Evolutionary conservation across 2,113 vertebrate genomes (phyloP), one percentile per base, ranked within the genome.

Genomic region (Myodes glareolus): DNA sequence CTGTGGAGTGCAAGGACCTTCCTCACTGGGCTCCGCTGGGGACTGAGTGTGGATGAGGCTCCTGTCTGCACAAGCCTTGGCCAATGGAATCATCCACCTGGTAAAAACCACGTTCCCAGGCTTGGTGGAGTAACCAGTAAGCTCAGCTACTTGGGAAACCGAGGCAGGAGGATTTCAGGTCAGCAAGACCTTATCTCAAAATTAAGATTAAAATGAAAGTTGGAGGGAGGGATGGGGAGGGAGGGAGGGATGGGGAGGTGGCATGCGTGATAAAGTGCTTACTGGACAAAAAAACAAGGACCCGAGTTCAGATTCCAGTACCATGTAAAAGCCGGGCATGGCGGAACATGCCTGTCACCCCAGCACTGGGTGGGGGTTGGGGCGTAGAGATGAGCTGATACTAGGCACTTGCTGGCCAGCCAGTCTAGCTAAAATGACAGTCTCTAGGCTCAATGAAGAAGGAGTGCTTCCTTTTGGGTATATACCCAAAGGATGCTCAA

Each of bases 11-110:
- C 78, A 72, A 91, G 0, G 3, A 13, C 82, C 0, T 5, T 13
- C 29, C 6, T 52, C 33, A 0, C 0, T 9, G 70, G 95, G 47
- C n/a, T 68, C 1, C 29, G 0, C 1, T 19, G 73, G 77, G 50
- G 21, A 39, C 45, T 4, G 25, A 65, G 12, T 47, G 50, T 39
- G 36, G 29, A 12, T 1, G 42, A 27, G 27, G 13, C 9, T 31
- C 67, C 25, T 36, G 1, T 21, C 11, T 8, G 16, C 55, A 42
- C 25, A 29, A 17, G 55, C 25, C 47, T 0, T 67, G 90, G 52
- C 67, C 39, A 10, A 0, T 4, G 27, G 72, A 45, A 29, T 39
- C n/a, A 5, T 29, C 81, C 52, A 7, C 87, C 33, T 31, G 4
- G 14, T 67, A 36, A n/a, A 67, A 12, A 13, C 0, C 8, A 31